Percentiles rank a stretch among this genome's conserved stretches.
Evolutionary conservation across 2,888 invertebrate genomes (phyloP).

Genomic region (Dryobota labecula): DNA sequence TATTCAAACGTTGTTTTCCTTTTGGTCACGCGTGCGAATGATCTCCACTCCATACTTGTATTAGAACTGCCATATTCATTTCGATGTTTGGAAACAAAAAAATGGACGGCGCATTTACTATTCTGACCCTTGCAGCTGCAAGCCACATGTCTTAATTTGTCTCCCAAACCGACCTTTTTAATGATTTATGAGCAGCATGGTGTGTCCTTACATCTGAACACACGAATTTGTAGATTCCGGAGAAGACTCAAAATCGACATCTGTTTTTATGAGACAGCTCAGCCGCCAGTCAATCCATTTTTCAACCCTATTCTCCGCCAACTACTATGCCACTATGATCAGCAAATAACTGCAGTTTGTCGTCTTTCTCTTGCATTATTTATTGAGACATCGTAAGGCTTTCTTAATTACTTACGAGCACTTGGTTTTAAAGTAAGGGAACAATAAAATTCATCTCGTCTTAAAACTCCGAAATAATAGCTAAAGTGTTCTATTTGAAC

Average conservation of each 20-base stretch:
- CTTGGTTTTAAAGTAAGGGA: slow-evolving; percentile 30
- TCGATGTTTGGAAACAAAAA: slow-evolving; percentile 62
- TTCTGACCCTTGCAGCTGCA: slow-evolving; percentile 82
- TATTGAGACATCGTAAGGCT: slow-evolving; percentile 9
- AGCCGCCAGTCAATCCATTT: slow-evolving; percentile 6
- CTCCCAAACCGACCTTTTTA: slow-evolving; percentile 80
- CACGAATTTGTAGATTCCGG: slow-evolving; percentile 52
- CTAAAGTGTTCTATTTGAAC: slow-evolving; percentile 76
- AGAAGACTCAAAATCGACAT: slow-evolving; percentile 50
- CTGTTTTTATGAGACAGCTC: slow-evolving; percentile 31
- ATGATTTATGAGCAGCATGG: slow-evolving; percentile 80
- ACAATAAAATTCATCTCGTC: slow-evolving; percentile 34
- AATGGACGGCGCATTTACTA: slow-evolving; percentile 51
- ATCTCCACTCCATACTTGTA: slow-evolving; percentile 60
- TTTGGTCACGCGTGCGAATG: slow-evolving; percentile 81
- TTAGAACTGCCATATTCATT: slow-evolving; percentile 48
- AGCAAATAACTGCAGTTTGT: background rate
- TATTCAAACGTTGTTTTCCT: slow-evolving; percentile 82
- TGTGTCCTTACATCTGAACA: slow-evolving; percentile 58
- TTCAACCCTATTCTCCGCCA: too few relatives aligned
- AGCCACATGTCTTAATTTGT: slow-evolving; percentile 86
- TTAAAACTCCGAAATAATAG: slow-evolving; percentile 62
- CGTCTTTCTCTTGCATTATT: slow-evolving; percentile 8
- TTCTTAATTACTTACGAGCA: slow-evolving; percentile 21
- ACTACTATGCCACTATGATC: background rate